Evolutionary conservation across 1,140 invertebrate genomes (phyloP).

Genomic region (Paralvinella palmiformis): DNA sequence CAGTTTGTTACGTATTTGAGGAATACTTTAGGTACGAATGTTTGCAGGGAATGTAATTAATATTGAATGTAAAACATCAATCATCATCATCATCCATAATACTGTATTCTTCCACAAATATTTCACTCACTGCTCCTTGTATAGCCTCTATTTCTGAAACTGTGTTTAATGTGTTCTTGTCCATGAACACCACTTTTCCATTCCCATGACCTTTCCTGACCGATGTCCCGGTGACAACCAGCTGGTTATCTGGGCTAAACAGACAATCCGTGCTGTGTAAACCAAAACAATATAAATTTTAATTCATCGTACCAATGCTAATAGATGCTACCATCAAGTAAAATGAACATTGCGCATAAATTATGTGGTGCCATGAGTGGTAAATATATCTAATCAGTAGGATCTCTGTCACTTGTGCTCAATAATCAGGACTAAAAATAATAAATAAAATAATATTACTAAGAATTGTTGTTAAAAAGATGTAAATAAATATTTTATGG

Average conservation of each 20-base stretch:
- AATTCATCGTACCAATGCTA: neutral
- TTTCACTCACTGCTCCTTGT: neutral
- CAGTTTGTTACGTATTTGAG: too few relatives aligned
- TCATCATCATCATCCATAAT: too few relatives aligned
- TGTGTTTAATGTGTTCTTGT: conserved; percentile 67
- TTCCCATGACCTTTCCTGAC: conserved; percentile 62
- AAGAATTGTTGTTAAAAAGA: too few relatives aligned
- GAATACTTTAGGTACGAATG: too few relatives aligned
- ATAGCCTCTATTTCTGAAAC: conserved; percentile 43
- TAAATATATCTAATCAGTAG: too few relatives aligned
- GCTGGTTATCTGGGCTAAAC: conserved; percentile 88
- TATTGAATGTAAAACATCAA: too few relatives aligned
- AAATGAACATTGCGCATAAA: neutral
- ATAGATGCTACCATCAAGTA: neutral
- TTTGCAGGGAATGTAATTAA: too few relatives aligned
- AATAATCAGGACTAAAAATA: too few relatives aligned
- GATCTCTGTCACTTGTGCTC: too few relatives aligned
- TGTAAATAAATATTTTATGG: too few relatives aligned
- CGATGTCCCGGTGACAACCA: conserved; percentile 84
- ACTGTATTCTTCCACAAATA: too few relatives aligned
- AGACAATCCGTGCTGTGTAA: conserved; percentile 75
- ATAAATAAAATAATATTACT: too few relatives aligned
- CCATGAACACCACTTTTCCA: conserved; percentile 77
- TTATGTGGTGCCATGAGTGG: neutral
- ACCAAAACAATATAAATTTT: neutral